Percentiles rank a stretch among this genome's conserved stretches.
Evolutionary conservation across 2,797 vertebrate genomes (phyloP).

Genomic region (Rhinogobio ventralis): DNA sequence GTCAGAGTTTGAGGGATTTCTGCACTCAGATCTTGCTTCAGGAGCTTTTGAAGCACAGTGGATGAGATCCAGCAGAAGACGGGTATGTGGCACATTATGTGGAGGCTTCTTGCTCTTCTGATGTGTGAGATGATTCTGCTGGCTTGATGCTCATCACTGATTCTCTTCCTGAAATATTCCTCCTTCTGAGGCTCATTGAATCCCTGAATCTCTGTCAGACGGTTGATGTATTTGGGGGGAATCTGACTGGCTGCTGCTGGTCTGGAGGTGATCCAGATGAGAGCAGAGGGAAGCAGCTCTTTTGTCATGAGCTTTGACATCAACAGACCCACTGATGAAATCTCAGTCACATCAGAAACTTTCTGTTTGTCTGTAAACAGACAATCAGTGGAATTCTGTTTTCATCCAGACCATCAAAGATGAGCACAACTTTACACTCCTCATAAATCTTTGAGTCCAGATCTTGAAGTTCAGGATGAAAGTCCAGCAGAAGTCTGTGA

Average conservation of each 20-base stretch:
- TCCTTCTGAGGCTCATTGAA: too few relatives aligned
- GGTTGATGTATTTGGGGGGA: too few relatives aligned
- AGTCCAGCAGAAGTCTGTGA: neutral
- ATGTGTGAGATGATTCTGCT: neutral
- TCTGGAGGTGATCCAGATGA: neutral
- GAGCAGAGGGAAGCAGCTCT: neutral
- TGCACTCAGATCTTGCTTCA: neutral
- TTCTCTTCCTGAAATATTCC: too few relatives aligned
- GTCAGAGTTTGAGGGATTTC: neutral
- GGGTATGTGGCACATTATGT: neutral
- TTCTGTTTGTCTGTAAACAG: neutral
- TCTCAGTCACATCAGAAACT: neutral
- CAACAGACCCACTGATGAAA: neutral
- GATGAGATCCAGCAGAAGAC: neutral
- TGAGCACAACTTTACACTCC: neutral
- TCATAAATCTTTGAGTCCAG: neutral
- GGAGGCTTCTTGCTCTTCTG: neutral
- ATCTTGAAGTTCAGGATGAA: neutral
- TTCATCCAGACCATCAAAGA: conserved; percentile 14
- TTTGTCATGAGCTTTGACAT: neutral
- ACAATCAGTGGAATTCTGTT: neutral
- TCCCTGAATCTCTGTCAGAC: too few relatives aligned
- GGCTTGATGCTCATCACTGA: neutral
- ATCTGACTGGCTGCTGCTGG: neutral
- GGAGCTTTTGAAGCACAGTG: neutral